phyloP scores from a whole-genome alignment of 2,113 vertebrate species.

The Acrocephalus kingi region DNA sequence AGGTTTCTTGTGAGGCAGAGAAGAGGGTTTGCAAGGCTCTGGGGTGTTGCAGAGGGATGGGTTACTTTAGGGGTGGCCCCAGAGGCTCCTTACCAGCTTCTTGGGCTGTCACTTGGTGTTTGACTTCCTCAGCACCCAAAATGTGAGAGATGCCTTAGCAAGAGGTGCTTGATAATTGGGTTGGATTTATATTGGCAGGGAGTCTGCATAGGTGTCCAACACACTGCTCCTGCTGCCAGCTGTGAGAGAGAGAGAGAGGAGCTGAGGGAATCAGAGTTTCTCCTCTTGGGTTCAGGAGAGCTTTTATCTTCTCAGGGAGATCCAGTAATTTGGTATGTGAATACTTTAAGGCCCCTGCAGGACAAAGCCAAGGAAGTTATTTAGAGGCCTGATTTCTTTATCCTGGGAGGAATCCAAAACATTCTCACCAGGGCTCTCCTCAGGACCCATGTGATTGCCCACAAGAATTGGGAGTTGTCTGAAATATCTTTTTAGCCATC shows the following conservation, averaged over 20 bases:
- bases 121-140: neutral
- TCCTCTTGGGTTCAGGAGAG: neutral
- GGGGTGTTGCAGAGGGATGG: neutral
- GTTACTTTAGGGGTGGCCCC: neutral
- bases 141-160: rapidly evolving
- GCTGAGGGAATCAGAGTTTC: neutral
- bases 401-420: neutral
- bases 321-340: neutral
- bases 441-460: neutral
- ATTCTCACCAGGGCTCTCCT: neutral
- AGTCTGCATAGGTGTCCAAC: rapidly evolving
- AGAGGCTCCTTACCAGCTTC: neutral
- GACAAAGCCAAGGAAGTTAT: neutral
- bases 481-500: neutral
- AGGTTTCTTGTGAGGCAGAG: rapidly evolving
- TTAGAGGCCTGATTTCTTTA: neutral
- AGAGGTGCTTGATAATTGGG: neutral
- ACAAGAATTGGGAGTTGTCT: neutral
- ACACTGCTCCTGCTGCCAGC: rapidly evolving
- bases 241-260: neutral
- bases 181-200: neutral
- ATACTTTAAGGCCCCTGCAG: neutral
- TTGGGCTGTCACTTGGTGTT: neutral
- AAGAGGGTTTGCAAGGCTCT: neutral
- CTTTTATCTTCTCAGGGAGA: neutral